Conservation (phyloP, 2,797 vertebrate species). For the Pangasius mekongensis region DNA sequence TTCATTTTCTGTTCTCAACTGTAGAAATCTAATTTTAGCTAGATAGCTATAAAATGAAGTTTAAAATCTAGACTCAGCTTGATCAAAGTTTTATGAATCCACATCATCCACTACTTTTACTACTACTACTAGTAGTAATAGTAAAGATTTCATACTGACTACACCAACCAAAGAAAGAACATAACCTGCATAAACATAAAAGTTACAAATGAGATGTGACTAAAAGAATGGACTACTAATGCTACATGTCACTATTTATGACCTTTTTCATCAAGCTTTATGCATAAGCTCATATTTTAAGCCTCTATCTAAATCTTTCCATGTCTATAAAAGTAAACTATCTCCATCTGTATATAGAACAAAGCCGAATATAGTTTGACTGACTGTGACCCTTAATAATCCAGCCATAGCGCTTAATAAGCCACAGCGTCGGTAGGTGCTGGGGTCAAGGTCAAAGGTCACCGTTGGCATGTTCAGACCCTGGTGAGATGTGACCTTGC, state of each 20-base stretch:
- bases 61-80: background rate
- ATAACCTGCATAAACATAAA: background rate
- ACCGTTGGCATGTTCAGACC: background rate
- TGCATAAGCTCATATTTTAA: background rate
- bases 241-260: background rate
- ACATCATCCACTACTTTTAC: slow-evolving; percentile 60
- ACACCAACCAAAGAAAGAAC: background rate
- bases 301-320: background rate
- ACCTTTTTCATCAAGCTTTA: background rate
- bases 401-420: background rate
- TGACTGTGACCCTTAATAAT: background rate
- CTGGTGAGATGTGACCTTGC: slow-evolving; percentile 18
- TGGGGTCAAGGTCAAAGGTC: slow-evolving; percentile 1
- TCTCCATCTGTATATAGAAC: background rate
- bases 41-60: background rate
- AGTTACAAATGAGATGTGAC: background rate
- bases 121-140: background rate
- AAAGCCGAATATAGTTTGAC: too few species aligned
- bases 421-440: background rate
- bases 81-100: background rate
- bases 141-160: background rate
- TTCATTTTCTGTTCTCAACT: too few species aligned
- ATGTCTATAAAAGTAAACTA: background rate
- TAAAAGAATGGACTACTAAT: background rate
- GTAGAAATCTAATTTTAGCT: too few species aligned